Evolutionary conservation across 2,797 vertebrate genomes (phyloP).

Genomic region (Otus scops): DNA sequence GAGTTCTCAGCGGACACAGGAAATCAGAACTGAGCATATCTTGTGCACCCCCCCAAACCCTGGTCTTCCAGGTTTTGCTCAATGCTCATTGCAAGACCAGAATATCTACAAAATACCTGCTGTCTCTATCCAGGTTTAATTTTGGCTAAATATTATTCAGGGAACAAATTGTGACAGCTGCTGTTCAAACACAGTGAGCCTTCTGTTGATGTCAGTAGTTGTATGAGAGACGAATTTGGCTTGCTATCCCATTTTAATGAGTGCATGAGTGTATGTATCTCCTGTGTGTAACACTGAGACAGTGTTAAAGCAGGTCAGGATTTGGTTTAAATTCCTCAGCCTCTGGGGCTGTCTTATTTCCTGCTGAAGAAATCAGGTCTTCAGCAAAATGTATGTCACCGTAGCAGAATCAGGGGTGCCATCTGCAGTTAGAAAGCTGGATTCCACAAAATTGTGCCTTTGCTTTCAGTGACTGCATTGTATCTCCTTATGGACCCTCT

Average conservation of each 20-base stretch:
- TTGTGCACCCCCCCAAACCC: neutral
- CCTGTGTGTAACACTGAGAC: neutral
- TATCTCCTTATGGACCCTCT: neutral
- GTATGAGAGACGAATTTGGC: neutral
- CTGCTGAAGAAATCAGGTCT: neutral
- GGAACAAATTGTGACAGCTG: slow-evolving; percentile 39
- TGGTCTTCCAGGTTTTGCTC: neutral
- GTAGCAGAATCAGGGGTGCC: neutral
- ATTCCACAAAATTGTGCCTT: neutral
- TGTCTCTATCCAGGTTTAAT: neutral
- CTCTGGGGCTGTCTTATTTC: neutral
- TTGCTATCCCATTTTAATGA: slow-evolving; percentile 31
- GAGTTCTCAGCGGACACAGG: neutral
- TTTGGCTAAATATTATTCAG: slow-evolving; percentile 28
- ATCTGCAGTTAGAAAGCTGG: slow-evolving; percentile 5
- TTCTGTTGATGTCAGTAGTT: slow-evolving; percentile 31
- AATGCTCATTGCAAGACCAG: neutral
- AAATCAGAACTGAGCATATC: neutral
- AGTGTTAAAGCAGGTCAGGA: slow-evolving; percentile 37
- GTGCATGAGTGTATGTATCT: neutral
- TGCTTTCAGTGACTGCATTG: neutral
- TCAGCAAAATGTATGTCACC: slow-evolving; percentile 14
- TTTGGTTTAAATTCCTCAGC: slow-evolving; percentile 20
- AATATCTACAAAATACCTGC: neutral
- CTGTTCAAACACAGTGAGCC: slow-evolving; percentile 22